Percentiles rank a stretch among this genome's conserved stretches.
Conservation (phyloP, 2,113 vertebrate genomes). For the Chionodraco myersi region DNA sequence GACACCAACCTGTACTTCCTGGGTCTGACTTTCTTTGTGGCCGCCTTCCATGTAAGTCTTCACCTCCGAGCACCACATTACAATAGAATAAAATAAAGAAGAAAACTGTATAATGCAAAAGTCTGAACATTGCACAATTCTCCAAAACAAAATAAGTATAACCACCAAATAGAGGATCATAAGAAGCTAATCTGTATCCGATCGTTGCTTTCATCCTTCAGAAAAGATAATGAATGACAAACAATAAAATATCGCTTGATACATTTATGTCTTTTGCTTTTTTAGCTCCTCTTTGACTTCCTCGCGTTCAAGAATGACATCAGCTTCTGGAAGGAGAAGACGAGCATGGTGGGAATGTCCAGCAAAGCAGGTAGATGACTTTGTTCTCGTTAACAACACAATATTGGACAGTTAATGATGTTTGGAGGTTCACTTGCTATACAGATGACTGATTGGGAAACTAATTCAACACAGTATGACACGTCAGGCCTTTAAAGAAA, state of each 20-base stretch:
- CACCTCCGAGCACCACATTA: not conserved
- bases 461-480: too few relatives aligned
- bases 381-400: not conserved
- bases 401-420: not conserved
- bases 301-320: conserved; percentile 99
- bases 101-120: too few relatives aligned
- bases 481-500: too few relatives aligned
- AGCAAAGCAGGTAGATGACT: conserved; percentile 92
- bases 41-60: conserved; percentile 93
- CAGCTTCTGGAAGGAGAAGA: conserved; percentile 99
- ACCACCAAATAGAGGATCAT: not conserved
- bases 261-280: conserved; percentile 19
- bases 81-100: not conserved
- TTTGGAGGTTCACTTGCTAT: not conserved
- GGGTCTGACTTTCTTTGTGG: conserved; percentile 96
- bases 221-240: not conserved
- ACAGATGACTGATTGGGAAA: not conserved
- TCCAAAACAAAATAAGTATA: not conserved
- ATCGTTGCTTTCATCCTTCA: not conserved
- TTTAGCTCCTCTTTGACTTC: conserved; percentile 97
- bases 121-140: too few relatives aligned
- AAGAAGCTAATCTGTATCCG: not conserved
- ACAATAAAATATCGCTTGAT: not conserved
- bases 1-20: conserved; percentile 98
- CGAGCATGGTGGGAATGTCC: conserved; percentile 98